A percentile compares a stretch with the other conserved stretches of the same genome.
Conservation (phyloP, 2,888 invertebrate genomes). For the Xestobium rufovillosum region DNA sequence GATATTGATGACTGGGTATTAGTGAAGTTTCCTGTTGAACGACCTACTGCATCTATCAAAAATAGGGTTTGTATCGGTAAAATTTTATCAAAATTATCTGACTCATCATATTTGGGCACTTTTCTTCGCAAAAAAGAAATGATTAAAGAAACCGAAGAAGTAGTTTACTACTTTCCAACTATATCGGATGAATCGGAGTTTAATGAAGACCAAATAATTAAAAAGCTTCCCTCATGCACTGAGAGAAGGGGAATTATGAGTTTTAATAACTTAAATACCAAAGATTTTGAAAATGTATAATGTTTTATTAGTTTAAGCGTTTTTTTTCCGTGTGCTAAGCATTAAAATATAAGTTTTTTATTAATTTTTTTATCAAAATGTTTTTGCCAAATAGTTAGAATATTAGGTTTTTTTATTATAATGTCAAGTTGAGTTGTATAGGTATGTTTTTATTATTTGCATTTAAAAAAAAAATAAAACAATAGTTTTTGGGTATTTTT, state of each 20-base stretch:
- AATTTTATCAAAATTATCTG: background rate
- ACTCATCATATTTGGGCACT: background rate
- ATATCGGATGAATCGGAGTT: background rate
- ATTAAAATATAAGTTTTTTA: no score
- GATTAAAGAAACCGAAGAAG: background rate
- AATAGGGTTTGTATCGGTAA: conserved; percentile 1
- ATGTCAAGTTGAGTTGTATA: no score
- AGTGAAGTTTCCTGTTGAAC: background rate
- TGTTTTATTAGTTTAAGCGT: no score
- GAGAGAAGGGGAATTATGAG: background rate
- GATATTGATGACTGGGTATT: background rate
- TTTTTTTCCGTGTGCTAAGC: no score
- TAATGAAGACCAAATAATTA: background rate
- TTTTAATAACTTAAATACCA: background rate
- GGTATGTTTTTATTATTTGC: no score
- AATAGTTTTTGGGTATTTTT: no score
- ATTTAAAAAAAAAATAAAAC: no score
- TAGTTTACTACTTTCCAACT: background rate
- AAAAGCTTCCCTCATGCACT: background rate
- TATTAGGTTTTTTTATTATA: no score
- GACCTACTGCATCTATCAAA: background rate
- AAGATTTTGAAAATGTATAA: no score
- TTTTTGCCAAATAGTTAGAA: no score
- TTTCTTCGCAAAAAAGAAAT: background rate
- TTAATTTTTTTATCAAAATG: no score